Evolutionary conservation across 2,113 vertebrate species (phyloP), one percentile per base, ranked within the genome.

Genomic region (Channa argus): DNA sequence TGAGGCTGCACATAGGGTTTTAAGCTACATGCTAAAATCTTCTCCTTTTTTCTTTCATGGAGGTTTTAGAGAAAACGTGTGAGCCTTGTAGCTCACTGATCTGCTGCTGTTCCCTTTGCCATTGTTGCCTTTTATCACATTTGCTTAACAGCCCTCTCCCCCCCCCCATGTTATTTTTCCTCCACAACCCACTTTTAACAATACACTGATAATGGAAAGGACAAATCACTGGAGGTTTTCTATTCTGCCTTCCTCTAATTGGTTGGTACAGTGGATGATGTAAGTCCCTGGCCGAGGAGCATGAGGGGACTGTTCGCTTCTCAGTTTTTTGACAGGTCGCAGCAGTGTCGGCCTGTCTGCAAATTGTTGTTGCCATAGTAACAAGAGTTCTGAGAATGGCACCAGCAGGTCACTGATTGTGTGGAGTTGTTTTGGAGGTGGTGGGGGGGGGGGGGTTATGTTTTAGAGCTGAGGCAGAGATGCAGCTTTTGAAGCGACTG

Each of bases 341-440:
- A n/a, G 37, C 5, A 0, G 0, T 43, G 5, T 5, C 3, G 0
- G 47, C 2, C 56, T 52, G 62, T 67, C 50, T 71, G 54, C 15
- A 69, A 79, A 84, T 36, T 47, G 13, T 37, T 51, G 80, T 89
- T 76, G 61, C 72, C 58, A 77, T 55, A 39, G 81, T 49, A 37
- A 86, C 12, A 0, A 15, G 3, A 41, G 53, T 15, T 56, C 37
- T 41, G 24, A 43, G 36, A 69, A 63, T 14, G 53, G 55, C 36
- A 55, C 15, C 13, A 36, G 43, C 47, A 45, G 36, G 63, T 62
- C 82, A 56, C 11, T 45, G 55, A 71, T 59, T 70, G 5, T 43
- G 10, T 55, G 24, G 24, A 24, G 24, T 24, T 24, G 36, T 13
- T 7, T 36, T 47, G 47, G 24, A 24, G 24, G 1, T 24, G 24